Base-by-base conservation (phyloP, 2,888 invertebrate species). In the Rhorus exstirpatorius region DNA sequence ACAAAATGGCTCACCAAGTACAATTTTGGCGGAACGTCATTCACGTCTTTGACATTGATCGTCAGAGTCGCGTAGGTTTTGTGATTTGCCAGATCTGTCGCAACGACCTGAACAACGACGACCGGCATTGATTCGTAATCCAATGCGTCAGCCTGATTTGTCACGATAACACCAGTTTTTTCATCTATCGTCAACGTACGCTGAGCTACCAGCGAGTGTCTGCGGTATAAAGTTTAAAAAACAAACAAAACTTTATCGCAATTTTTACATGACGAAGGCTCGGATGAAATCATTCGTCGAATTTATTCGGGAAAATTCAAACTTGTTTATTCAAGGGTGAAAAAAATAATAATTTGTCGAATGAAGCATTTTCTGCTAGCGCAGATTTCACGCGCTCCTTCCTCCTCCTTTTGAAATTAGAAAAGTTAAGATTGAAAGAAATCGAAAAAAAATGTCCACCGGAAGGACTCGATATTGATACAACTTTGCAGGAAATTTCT, bases 1-100 rank as follows among this genome's bases (percentile, higher is more conserved):
- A 12, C 35, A n/a, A n/a, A n/a, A n/a, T n/a, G n/a, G 0, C 93
- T 93, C 92, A 96, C 96, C 93, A 95, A 91, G 79, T 93, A 91
- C 12, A 97, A 94, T 49, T 93, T 94, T 0, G 97, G 97, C 0
- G 95, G 94, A 74, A 96, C 96, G 90, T 97, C 96, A 91, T 97
- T 97, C 53, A 96, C 94, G 91, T 97, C 97, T 4, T 93, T 87
- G 0, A 97, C 93, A 70, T 94, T 93, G 41, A 97, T 95, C 24
- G 93, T 94, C 8, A 96, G 89, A 84, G 95, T 94, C 0, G 94
- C 93, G 8, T 94, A 94, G 0, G 93, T 92, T 0, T 92, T 93
- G 89, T 95, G 94, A 81, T 67, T 79, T 78, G 75, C 92, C 85
- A 75, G 72, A 87, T 94, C 94, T 12, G 85, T 87, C 0, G 93